phyloP scores from a whole-genome alignment of 2,888 invertebrate genomes.

The Dinocampus coccinellae region DNA sequence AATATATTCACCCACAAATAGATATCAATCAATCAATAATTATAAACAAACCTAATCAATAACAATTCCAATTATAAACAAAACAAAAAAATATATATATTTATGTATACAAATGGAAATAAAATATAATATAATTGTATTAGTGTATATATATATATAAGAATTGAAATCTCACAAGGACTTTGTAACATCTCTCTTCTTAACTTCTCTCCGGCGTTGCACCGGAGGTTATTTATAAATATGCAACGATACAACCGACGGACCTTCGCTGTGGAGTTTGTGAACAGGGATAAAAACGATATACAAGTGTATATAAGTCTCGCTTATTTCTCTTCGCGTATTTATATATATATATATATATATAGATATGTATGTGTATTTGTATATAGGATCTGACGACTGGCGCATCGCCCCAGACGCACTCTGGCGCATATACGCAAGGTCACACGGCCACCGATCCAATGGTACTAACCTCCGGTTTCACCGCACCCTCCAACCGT shows the following conservation, averaged over 20 bases:
- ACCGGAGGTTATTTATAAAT: slow-evolving; percentile 62
- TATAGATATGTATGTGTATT: background rate
- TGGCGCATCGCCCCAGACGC: slow-evolving; percentile 50
- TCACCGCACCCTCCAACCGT: slow-evolving; percentile 13
- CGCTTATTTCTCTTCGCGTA: background rate
- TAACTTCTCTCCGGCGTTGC: slow-evolving; percentile 14
- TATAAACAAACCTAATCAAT: too few species aligned
- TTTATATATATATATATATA: too few species aligned
- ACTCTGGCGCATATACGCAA: slow-evolving; percentile 59
- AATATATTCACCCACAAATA: too few species aligned
- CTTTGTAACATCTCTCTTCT: slow-evolving; percentile 29
- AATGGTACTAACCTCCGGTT: slow-evolving; percentile 58
- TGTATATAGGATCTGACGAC: slow-evolving; percentile 14
- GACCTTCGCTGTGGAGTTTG: slow-evolving; percentile 51
- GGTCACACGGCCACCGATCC: slow-evolving; percentile 67
- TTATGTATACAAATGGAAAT: background rate
- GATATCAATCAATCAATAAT: too few species aligned
- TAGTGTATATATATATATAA: background rate
- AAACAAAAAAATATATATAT: too few species aligned
- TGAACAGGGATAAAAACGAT: slow-evolving; percentile 7
- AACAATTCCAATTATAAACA: too few species aligned
- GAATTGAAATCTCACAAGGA: slow-evolving; percentile 9
- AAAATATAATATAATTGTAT: too few species aligned
- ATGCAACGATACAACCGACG: slow-evolving; percentile 53
- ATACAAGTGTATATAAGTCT: background rate